Base-by-base conservation (phyloP, 37 sponge, comb jelly and placozoan genomes). In the Axinella damicornis region DNA sequence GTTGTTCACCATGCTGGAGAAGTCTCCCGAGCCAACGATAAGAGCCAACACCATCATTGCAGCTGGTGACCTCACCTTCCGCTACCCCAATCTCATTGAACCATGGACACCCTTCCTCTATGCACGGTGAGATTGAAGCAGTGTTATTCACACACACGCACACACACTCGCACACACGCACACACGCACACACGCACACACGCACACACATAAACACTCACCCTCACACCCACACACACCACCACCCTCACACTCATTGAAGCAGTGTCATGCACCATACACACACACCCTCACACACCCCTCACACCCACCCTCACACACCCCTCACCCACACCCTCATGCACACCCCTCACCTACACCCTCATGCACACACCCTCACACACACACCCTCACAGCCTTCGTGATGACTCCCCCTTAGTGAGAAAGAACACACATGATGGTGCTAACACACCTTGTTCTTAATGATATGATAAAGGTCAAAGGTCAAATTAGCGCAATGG, bases 381-480 rank as follows among this genome's bases (percentile, higher is more conserved):
- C n/a, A n/a, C n/a, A n/a, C n/a, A n/a, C n/a, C 46, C n/a, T 0
- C 46, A 25, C 72, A 95, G 98, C 36, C 73, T 98, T 52, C 39
- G 58, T 18, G 98, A 98, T 65, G 24, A 19, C 25, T 87, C 84
- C 30, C 28, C 58, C 11, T 24, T 73, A 25, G 98, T 98, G 2
- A 80, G 96, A n/a, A 90, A 71, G 60, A 93, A 90, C 71, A 87
- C 96, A 54, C 28, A 93, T 31, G 82, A n/a, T 76, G 16, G 94
- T 93, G 0, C 76, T 98, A 14, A 93, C 96, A 22, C 96, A 94
- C 57, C 92, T 98, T 59, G 91, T 98, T 52, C 90, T 98, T 22
- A 98, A 95, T 56, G 98, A 98, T 83, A 98, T 98, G 98, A 64
- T 98, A 13, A 98, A 98, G 83, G 94, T 98, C 69, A 93, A 94